Conservation (phyloP, 2,113 vertebrate species). For the Brienomyrus longianalis region DNA sequence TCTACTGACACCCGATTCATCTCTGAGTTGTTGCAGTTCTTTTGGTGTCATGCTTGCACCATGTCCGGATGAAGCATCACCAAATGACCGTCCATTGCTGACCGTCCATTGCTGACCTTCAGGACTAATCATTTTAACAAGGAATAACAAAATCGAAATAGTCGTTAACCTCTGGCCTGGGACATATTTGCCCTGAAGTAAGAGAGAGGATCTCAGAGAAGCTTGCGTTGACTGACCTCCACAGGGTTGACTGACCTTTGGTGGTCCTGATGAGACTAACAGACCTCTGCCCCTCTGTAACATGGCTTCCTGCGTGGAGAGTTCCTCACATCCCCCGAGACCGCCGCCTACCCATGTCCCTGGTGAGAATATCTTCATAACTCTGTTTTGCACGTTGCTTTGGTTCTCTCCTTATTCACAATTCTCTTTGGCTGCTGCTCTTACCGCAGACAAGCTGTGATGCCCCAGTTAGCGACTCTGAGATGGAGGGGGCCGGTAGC, state of each 20-base stretch:
- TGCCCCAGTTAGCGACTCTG: background rate
- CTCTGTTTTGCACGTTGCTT: background rate
- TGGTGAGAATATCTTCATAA: background rate
- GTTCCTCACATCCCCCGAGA: background rate
- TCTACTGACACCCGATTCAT: background rate
- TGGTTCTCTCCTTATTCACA: background rate
- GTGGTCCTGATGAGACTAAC: background rate
- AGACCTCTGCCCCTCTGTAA: background rate
- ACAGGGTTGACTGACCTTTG: background rate
- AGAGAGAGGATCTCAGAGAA: background rate
- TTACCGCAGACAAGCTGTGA: background rate
- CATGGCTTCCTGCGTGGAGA: background rate
- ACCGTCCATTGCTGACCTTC: background rate
- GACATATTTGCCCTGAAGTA: background rate
- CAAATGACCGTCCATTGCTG: background rate
- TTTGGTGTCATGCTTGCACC: background rate
- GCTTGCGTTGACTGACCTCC: background rate
- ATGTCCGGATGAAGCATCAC: background rate
- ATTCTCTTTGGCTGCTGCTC: background rate
- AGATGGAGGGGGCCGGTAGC: background rate
- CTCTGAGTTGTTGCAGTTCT: background rate
- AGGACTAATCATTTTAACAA: background rate
- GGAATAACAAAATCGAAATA: background rate
- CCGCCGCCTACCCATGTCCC: background rate
- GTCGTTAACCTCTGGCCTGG: background rate